A percentile compares a stretch with the other conserved stretches of the same genome.
Conservation (phyloP, 2,797 vertebrate species). For the Chelon labrosus region DNA sequence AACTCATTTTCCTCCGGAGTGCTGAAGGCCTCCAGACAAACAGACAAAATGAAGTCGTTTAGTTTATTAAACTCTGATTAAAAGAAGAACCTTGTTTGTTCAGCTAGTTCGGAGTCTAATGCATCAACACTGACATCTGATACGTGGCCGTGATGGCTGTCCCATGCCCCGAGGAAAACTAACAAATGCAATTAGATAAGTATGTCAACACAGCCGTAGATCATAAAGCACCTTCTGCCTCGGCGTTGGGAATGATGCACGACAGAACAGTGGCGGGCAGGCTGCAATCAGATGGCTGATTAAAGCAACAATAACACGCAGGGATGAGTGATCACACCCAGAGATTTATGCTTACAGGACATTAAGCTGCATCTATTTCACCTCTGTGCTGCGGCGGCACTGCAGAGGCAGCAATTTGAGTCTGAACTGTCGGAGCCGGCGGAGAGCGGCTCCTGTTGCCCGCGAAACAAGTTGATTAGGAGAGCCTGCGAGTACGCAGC, state of each 20-base stretch:
- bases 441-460: conserved; percentile 21
- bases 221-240: conserved; percentile 66
- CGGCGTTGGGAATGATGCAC: conserved; percentile 50
- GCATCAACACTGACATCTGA: conserved; percentile 56
- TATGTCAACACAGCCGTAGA: conserved; percentile 50
- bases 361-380: conserved; percentile 60
- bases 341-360: conserved; percentile 85
- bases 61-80: conserved; percentile 55
- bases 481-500: not conserved
- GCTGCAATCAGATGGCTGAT: conserved; percentile 82
- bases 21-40: conserved; percentile 29
- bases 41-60: conserved; percentile 23
- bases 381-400: conserved; percentile 16
- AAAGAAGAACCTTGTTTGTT: conserved; percentile 59
- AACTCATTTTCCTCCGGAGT: conserved; percentile 20
- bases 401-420: conserved; percentile 45
- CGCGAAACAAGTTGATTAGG: conserved; percentile 23
- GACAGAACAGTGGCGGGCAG: conserved; percentile 62
- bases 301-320: conserved; percentile 78
- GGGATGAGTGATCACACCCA: conserved; percentile 78
- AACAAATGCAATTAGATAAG: conserved; percentile 61
- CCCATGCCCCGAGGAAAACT: conserved; percentile 15
- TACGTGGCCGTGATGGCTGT: conserved; percentile 24
- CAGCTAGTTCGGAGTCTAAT: conserved; percentile 50
- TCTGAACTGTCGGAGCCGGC: conserved; percentile 6